A percentile compares a stretch with the other conserved stretches of the same genome.
Evolutionary conservation across 2,888 invertebrate species (phyloP).

Genomic region (Subacronicta megacephala): DNA sequence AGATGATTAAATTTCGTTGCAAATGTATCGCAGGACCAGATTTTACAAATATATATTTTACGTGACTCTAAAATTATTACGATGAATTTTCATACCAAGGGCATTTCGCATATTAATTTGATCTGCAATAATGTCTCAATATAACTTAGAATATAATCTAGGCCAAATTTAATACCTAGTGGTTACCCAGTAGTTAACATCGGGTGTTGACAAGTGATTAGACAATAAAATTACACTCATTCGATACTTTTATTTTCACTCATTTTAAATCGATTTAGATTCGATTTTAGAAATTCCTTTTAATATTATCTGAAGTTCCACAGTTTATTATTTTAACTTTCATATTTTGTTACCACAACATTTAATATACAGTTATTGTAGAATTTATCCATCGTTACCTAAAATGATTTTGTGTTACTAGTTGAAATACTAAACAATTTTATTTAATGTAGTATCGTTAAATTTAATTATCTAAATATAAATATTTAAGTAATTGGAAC

Average conservation of each 20-base stretch:
- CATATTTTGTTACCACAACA: no score
- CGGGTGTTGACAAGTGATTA: constrained; percentile 66
- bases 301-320: no score
- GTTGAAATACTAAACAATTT: no score
- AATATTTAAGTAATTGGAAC: no score
- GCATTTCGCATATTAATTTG: constrained; percentile 6
- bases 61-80: neutral
- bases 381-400: no score
- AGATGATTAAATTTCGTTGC: neutral
- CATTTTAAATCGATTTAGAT: neutral
- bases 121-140: constrained; percentile 31
- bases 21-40: constrained; percentile 3
- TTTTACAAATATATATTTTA: neutral
- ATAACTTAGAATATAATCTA: constrained; percentile 40
- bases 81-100: no score
- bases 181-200: constrained; percentile 47
- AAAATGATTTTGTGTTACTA: neutral
- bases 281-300: neutral
- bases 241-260: constrained; percentile 21
- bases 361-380: no score
- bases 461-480: no score
- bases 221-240: constrained; percentile 71
- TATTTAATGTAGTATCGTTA: neutral
- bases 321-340: no score
- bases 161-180: constrained; percentile 52